Base-by-base conservation (phyloP, 2,113 vertebrate species). In the Merops nubicus region DNA sequence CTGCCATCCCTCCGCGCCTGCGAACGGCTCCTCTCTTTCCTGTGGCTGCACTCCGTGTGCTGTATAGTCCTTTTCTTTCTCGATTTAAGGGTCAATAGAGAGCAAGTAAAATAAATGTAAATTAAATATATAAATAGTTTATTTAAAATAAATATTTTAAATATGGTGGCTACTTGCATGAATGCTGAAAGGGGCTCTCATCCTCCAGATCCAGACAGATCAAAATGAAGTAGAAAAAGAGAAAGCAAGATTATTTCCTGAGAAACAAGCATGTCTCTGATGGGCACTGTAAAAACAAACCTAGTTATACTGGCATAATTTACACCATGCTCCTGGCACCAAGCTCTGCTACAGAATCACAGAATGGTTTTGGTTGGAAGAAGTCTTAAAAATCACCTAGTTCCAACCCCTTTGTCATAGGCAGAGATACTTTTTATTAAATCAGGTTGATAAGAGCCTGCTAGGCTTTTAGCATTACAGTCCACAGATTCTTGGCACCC, bases 201-300 rank as follows among this genome's bases (percentile, higher is more conserved):
- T 86, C 80, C 84, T 95, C 60, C 84, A 82, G 63, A 93, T 93
- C 89, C 85, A 89, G 64, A 73, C 73, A 81, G 91, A 31, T 7
- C 74, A 22, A 60, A 92, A 95, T 73, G 72, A 81, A 67, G 64
- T 80, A 91, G 79, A 80, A 86, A 91, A 95, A 90, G 79, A 92
- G 64, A 94, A 91, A 86, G 76, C 72, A 80, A 81, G 54, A 84
- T 94, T 92, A 91, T 78, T 95, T n/a, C 83, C 82, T 80, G 45
- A 77, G 64, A 62, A 92, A 74, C 31, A 76, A 62, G 40, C 36
- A 20, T 22, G 21, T 9, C 29, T 76, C 53, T 83, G 53, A 33
- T 54, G 85, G 85, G 36, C 8, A 31, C 38, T 85, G 31, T 65
- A 76, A 76, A 78, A 89, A 73, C 6, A 73, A 88, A 33, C 15